These are phyloP conservation scores for Bagarius yarrelli DNA, from an alignment of 2,113 vertebrate genomes.

Conservation along the genomic window DNA sequence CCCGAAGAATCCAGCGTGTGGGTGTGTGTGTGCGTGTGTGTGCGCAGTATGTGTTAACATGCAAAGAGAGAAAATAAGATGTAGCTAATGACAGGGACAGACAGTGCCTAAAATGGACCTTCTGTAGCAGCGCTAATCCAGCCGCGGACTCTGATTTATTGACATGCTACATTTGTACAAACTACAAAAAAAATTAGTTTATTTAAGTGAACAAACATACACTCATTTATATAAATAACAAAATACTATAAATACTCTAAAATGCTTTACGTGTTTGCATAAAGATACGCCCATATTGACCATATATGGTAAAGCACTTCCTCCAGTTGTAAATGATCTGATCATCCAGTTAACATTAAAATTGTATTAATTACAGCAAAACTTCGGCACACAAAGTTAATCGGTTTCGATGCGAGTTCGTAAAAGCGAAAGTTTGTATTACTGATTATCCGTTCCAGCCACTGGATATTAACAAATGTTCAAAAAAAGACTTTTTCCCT, in stretches of 20 bases:
- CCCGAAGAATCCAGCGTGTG: background rate
- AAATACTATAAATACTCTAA: background rate
- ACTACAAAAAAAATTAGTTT: background rate
- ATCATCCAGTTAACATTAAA: background rate
- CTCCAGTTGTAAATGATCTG: background rate
- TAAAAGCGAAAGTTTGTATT: too few relatives aligned
- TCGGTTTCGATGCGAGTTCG: too few relatives aligned
- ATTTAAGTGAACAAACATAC: background rate
- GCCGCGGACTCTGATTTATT: slow-evolving; percentile 11
- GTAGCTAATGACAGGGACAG: slow-evolving; percentile 39
- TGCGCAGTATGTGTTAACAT: slow-evolving; percentile 23
- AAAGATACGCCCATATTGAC: background rate
- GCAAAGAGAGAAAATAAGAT: slow-evolving; percentile 41
- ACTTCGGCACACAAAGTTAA: background rate
- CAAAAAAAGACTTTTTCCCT: too few relatives aligned
- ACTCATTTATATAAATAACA: too few relatives aligned
- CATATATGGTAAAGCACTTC: slow-evolving; percentile 11
- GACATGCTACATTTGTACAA: background rate
- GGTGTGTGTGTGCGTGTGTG: slow-evolving; percentile 12
- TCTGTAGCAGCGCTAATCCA: slow-evolving; percentile 33
- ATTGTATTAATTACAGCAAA: background rate
- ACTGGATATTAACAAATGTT: too few relatives aligned
- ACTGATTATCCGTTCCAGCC: too few relatives aligned
- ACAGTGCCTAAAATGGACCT: slow-evolving; percentile 66
- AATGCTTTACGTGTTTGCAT: background rate